Percentiles rank a stretch among this genome's conserved stretches.
phyloP scores from a whole-genome alignment of 2,797 vertebrate species.

The Lepus oiostolus region DNA sequence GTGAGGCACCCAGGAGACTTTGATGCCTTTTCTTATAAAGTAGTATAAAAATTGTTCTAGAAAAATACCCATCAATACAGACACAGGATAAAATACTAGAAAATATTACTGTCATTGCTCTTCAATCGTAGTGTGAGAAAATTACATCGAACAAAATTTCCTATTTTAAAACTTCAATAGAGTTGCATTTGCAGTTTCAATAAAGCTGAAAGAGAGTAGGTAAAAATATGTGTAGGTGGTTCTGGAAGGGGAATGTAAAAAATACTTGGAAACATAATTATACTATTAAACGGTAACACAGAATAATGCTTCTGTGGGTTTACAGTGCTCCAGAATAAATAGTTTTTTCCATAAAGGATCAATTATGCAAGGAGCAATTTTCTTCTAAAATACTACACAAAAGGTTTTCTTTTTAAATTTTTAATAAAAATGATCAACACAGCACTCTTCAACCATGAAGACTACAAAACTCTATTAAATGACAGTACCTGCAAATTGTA shows the following conservation, averaged over 20 bases:
- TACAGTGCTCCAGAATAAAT: constrained; percentile 49
- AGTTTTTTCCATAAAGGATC: constrained; percentile 59
- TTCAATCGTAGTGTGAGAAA: constrained; percentile 62
- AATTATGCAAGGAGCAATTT: constrained; percentile 60
- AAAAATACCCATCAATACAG: constrained; percentile 52
- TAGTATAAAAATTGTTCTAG: constrained; percentile 63
- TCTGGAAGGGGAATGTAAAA: constrained; percentile 41
- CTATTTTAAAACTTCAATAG: constrained; percentile 60
- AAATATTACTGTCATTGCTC: constrained; percentile 48
- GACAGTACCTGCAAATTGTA: neutral
- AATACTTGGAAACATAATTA: constrained; percentile 52
- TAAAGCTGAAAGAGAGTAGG: neutral
- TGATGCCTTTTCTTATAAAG: constrained; percentile 49
- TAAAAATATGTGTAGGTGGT: constrained; percentile 56
- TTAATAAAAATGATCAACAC: constrained; percentile 49
- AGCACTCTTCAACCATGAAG: constrained; percentile 33
- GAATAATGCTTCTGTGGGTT: constrained; percentile 27
- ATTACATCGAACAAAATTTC: constrained; percentile 56
- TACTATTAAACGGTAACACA: constrained; percentile 41
- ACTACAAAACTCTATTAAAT: constrained; percentile 11
- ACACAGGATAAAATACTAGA: constrained; percentile 50
- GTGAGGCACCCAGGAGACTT: constrained; percentile 23
- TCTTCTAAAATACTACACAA: constrained; percentile 53
- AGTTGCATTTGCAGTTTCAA: constrained; percentile 62
- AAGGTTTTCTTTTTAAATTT: neutral